Evolutionary conservation across 92 coral and sea anemone genomes (phyloP), one percentile per base, ranked within the genome.

Genomic region (Porites evermanni): DNA sequence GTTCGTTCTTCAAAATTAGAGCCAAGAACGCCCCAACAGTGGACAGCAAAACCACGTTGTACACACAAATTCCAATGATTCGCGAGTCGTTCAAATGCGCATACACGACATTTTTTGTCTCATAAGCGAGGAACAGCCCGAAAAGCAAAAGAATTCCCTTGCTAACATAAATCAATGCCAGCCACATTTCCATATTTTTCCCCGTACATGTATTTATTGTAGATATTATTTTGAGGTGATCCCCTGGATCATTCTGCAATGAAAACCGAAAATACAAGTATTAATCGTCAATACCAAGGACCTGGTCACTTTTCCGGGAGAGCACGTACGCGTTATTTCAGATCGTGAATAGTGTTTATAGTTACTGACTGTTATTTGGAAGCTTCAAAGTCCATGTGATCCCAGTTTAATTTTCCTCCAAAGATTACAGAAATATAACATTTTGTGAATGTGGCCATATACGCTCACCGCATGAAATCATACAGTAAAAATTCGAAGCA

Each of bases 71-170:
- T 8, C 99, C 98, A 29, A 97, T 97, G 77, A 95, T 94, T 19
- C 99, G 88, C 3, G 98, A 95, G 89, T 97, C 99, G 86, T 97
- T 97, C 61, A 97, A 93, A 59, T 97, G 99, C 0, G 98, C 95
- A 70, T 95, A 97, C 12, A 92, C 89, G 18, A 97, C 99, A 63
- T 97, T 97, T 16, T 98, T 91, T 70, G 99, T 97, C 82, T 97
- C 98, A 79, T 95, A 95, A 72, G 99, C 97, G 66, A 97, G 81
- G 74, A 97, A 97, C 56, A 97, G 86, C 11, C 99, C 99, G 65
- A 95, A 97, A 26, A 97, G 94, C 12, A 97, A 78, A 11, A 97
- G 83, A 54, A 97, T 92, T 19, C 99, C 99, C 67, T 97, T 97
- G 75, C 80, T 91, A 18, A 91, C 94, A 82, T 93, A 97, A 56